phyloP scores from a whole-genome alignment of 2,888 invertebrate species.

The Parascotia fuliginaria region DNA sequence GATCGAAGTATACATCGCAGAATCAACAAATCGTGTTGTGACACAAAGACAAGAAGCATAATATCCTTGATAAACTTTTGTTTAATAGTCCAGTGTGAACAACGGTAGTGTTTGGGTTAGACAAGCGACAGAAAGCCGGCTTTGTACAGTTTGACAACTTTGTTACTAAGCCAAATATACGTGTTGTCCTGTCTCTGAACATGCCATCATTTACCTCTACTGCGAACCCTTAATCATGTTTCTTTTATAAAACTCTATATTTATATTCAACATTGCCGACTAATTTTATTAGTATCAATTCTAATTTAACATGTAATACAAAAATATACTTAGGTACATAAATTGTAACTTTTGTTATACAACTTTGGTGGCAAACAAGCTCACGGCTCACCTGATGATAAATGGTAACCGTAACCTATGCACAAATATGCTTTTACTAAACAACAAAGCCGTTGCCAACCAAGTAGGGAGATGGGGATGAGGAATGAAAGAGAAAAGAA shows the following conservation, averaged over 20 bases:
- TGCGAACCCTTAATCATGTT: neutral
- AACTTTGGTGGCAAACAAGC: too few species aligned
- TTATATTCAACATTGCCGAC: too few species aligned
- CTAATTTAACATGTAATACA: too few species aligned
- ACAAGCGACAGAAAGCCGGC: slow-evolving; percentile 22
- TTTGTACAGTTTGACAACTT: slow-evolving; percentile 30
- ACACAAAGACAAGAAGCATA: neutral
- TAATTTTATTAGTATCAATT: too few species aligned
- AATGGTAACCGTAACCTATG: too few species aligned
- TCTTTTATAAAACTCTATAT: neutral
- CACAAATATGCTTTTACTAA: too few species aligned
- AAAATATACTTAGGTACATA: too few species aligned
- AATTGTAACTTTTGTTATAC: too few species aligned
- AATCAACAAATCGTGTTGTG: neutral
- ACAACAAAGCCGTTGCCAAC: too few species aligned
- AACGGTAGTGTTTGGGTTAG: slow-evolving; percentile 21
- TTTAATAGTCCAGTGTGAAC: neutral
- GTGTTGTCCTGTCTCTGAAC: slow-evolving; percentile 16
- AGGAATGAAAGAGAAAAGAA: too few species aligned
- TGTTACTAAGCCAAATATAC: slow-evolving; percentile 26
- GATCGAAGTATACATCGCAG: neutral
- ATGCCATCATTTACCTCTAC: slow-evolving; percentile 11
- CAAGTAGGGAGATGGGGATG: too few species aligned
- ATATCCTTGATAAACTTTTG: slow-evolving; percentile 1
- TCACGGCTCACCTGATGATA: too few species aligned